Evolutionary conservation across 1,140 invertebrate genomes (phyloP).

Genomic region (Listronotus oregonensis): DNA sequence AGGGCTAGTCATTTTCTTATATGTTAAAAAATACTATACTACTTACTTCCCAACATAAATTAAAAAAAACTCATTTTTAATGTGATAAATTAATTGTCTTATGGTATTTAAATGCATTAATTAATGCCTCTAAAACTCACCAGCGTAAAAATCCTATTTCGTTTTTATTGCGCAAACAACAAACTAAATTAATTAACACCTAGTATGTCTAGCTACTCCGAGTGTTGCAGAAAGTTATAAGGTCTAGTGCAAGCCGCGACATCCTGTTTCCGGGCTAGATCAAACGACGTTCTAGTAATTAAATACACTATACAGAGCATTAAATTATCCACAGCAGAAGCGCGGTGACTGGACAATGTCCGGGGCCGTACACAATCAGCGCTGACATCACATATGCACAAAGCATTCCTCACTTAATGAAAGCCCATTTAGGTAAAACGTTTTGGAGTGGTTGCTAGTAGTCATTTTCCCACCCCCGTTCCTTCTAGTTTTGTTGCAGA

Average conservation of each 20-base stretch:
- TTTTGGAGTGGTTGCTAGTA: constrained; percentile 43
- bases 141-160: too few species aligned
- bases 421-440: constrained; percentile 55
- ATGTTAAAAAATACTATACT: too few species aligned
- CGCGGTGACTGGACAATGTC: constrained; percentile 43
- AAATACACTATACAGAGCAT: constrained; percentile 56
- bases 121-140: too few species aligned
- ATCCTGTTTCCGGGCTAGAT: constrained; percentile 52
- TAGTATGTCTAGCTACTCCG: neutral
- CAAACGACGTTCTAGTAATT: constrained; percentile 53
- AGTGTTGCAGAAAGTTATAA: constrained; percentile 36
- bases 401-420: constrained; percentile 56
- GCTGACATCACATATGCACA: constrained; percentile 55
- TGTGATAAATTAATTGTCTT: too few species aligned
- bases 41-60: too few species aligned
- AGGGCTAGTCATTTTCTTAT: too few species aligned
- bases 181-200: constrained; percentile 7
- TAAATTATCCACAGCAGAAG: constrained; percentile 51
- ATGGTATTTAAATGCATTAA: too few species aligned
- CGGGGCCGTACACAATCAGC: constrained; percentile 54
- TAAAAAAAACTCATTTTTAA: too few species aligned
- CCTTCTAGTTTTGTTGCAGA: neutral
- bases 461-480: constrained; percentile 14
- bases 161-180: too few species aligned
- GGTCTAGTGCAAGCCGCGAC: constrained; percentile 45